Conservation (phyloP, 2,888 invertebrate genomes). For the Watsonalla cultraria region DNA sequence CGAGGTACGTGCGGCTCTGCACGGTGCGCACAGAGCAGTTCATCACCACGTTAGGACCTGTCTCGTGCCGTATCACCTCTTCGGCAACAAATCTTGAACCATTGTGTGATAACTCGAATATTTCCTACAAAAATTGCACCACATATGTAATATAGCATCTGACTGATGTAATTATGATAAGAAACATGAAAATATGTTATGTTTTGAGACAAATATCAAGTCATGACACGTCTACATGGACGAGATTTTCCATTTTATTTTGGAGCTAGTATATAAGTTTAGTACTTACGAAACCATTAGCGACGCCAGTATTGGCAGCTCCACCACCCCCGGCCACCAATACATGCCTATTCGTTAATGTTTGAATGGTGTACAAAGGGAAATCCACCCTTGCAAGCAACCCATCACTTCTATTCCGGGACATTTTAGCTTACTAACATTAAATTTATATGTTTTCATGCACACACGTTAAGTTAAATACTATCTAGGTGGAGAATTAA, state of each 20-base stretch:
- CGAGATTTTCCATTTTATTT: conserved; percentile 9
- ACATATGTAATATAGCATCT: neutral
- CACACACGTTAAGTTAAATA: conserved; percentile 28
- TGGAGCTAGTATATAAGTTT: conserved; percentile 9
- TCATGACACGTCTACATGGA: conserved; percentile 48
- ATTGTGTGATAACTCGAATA: conserved; percentile 93
- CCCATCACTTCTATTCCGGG: conserved; percentile 80
- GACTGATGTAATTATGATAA: neutral
- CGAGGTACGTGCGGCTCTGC: conserved; percentile 87
- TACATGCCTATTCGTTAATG: conserved; percentile 94
- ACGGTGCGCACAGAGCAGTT: conserved; percentile 88
- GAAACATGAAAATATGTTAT: neutral
- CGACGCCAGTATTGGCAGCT: conserved; percentile 96
- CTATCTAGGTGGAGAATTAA: conserved; percentile 35
- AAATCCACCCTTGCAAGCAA: conserved; percentile 93
- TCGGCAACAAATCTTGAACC: conserved; percentile 90
- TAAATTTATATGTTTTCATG: conserved; percentile 34
- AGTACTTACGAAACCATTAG: conserved; percentile 95
- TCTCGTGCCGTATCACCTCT: conserved; percentile 93
- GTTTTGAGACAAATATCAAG: conserved; percentile 9
- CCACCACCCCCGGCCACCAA: conserved; percentile 99
- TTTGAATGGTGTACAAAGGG: conserved; percentile 94
- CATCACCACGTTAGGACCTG: conserved; percentile 94
- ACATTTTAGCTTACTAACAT: conserved; percentile 59
- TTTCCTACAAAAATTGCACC: conserved; percentile 83